Evolutionary conservation across 2,113 vertebrate species (phyloP).

Genomic region (Limnothrissa miodon): DNA sequence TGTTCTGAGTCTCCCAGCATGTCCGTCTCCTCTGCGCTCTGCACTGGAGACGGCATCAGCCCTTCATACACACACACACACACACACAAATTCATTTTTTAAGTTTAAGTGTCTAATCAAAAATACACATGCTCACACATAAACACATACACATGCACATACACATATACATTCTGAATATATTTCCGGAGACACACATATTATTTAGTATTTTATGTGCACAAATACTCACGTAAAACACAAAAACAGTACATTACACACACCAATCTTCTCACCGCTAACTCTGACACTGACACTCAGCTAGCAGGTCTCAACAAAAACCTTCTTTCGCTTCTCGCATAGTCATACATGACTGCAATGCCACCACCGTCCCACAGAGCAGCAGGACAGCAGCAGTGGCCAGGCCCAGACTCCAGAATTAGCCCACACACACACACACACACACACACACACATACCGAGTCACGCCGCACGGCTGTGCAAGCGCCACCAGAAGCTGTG

Average conservation of each 20-base stretch:
- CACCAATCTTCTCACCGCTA: background rate
- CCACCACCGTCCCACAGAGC: background rate
- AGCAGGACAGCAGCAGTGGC: conserved; percentile 9
- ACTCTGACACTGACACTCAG: background rate
- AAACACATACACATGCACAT: conserved; percentile 36
- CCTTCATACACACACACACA: conserved; percentile 37
- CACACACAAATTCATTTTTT: background rate
- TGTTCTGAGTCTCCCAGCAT: conserved; percentile 36
- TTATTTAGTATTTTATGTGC: background rate
- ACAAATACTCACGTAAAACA: conserved; percentile 32
- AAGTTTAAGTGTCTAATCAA: background rate
- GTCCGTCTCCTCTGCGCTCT: conserved; percentile 42
- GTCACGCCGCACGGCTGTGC: background rate
- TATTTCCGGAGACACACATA: background rate
- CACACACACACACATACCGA: too few relatives aligned
- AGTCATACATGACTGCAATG: background rate
- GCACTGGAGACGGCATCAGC: conserved; percentile 46
- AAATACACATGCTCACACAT: background rate
- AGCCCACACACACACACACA: conserved; percentile 2
- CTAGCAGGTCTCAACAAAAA: background rate
- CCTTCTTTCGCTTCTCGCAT: background rate
- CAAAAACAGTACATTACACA: background rate
- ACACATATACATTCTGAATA: too few relatives aligned
- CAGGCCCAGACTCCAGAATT: conserved; percentile 19
- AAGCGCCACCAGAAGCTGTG: conserved; percentile 18